phyloP scores from a whole-genome alignment of 2,888 invertebrate genomes.

The Epirrhoe alternata region DNA sequence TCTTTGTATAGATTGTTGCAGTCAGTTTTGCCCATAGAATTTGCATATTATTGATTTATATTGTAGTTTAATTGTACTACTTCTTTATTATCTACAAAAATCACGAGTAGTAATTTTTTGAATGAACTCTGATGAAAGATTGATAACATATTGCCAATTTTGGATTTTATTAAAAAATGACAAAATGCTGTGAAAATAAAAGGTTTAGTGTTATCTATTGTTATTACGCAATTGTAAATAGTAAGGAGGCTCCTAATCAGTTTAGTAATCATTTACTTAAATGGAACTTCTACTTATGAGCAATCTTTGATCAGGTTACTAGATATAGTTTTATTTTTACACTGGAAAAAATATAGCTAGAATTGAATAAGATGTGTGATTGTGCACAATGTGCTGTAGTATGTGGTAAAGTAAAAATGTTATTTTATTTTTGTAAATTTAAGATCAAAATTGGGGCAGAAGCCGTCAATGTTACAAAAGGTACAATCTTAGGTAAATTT shows the following conservation, averaged over 20 bases:
- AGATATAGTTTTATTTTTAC: constrained; percentile 40
- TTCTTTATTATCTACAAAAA: constrained; percentile 11
- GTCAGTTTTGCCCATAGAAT: constrained; percentile 18
- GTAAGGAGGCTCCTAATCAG: constrained; percentile 50
- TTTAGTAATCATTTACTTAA: constrained; percentile 38
- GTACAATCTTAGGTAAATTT: constrained; percentile 77
- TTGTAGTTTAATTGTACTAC: constrained; percentile 3
- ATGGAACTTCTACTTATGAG: constrained; percentile 29
- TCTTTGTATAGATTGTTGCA: constrained; percentile 50
- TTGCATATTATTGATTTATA: constrained; percentile 17
- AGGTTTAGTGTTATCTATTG: constrained; percentile 30
- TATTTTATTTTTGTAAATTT: constrained; percentile 80
- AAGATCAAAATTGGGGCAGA: constrained; percentile 69
- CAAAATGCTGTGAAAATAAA: constrained; percentile 40
- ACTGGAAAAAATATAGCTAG: constrained; percentile 24
- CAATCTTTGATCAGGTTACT: constrained; percentile 36
- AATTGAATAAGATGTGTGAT: constrained; percentile 59
- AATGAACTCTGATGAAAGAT: constrained; percentile 10
- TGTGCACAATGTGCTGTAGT: constrained; percentile 74
- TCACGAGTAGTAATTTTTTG: constrained; percentile 21
- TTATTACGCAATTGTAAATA: constrained; percentile 54
- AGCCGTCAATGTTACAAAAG: constrained; percentile 71
- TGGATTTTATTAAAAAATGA: constrained; percentile 26
- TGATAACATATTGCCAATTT: constrained; percentile 9
- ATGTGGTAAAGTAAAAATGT: constrained; percentile 75